Evolutionary conservation across 2,888 invertebrate species (phyloP).

Genomic region (Mythimna pallens): DNA sequence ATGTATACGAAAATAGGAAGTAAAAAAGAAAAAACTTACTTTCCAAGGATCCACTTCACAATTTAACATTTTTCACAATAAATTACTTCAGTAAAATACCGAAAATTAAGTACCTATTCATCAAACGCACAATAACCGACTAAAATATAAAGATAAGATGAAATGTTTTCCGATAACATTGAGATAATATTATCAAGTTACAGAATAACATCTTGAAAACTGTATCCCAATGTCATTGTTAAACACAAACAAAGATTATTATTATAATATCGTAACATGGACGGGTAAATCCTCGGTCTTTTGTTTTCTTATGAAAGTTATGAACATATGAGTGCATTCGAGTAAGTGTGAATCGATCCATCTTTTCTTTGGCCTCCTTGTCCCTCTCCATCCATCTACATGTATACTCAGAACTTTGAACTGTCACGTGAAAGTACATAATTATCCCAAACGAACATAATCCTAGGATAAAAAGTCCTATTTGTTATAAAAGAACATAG

Average conservation of each 20-base stretch:
- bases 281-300: slow-evolving; percentile 30
- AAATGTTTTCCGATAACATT: slow-evolving; percentile 54
- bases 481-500: too few relatives aligned
- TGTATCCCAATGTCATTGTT: slow-evolving; percentile 50
- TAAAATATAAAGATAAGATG: slow-evolving; percentile 61
- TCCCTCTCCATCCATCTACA: too few relatives aligned
- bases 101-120: slow-evolving; percentile 48
- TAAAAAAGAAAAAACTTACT: slow-evolving; percentile 65
- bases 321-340: neutral
- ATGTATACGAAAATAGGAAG: too few relatives aligned
- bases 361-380: too few relatives aligned
- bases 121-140: slow-evolving; percentile 56
- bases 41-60: slow-evolving; percentile 77
- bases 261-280: slow-evolving; percentile 9
- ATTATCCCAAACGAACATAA: too few relatives aligned
- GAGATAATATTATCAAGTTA: slow-evolving; percentile 62
- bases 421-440: too few relatives aligned
- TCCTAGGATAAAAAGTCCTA: too few relatives aligned
- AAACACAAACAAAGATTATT: slow-evolving; percentile 32
- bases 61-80: slow-evolving; percentile 75
- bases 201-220: slow-evolving; percentile 40
- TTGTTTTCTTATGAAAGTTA: slow-evolving; percentile 1
- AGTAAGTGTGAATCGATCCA: too few relatives aligned
- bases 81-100: slow-evolving; percentile 25
- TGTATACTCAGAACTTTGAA: too few relatives aligned